Evolutionary conservation across 2,888 invertebrate genomes (phyloP).

Genomic region (Cremastobaeus sp.): DNA sequence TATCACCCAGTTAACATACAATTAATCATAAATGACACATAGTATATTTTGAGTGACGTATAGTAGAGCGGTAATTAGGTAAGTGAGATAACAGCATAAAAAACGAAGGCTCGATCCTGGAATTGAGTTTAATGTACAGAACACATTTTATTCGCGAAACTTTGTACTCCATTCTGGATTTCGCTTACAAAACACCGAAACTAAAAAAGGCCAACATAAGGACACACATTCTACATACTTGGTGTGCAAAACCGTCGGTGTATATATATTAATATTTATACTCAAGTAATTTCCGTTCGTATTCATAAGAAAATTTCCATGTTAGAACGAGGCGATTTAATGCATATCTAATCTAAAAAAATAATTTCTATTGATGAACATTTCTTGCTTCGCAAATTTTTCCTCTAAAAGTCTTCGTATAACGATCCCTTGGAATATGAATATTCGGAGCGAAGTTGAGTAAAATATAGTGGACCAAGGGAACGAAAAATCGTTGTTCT

Average conservation of each 20-base stretch:
- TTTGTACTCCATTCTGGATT: no score
- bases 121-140: slow-evolving; percentile 46
- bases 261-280: slow-evolving; percentile 23
- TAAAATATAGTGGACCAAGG: no score
- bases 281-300: slow-evolving; percentile 14
- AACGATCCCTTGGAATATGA: no score
- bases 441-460: no score
- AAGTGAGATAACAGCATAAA: slow-evolving; percentile 56
- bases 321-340: slow-evolving; percentile 7
- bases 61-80: slow-evolving; percentile 50
- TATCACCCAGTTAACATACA: slow-evolving; percentile 36
- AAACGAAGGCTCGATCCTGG: slow-evolving; percentile 45
- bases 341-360: slow-evolving; percentile 26
- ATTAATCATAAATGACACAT: slow-evolving; percentile 54
- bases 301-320: slow-evolving; percentile 29
- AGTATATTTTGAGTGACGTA: slow-evolving; percentile 54
- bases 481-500: no score
- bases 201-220: no score
- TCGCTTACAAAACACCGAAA: no score
- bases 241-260: no score
- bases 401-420: no score
- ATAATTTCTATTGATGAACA: not conserved
- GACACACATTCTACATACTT: no score
- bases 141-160: slow-evolving; percentile 38
- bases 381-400: no score